These are phyloP conservation scores for Eupsilia transversa DNA, from an alignment of 2,888 invertebrate genomes.

Conservation along the genomic window DNA sequence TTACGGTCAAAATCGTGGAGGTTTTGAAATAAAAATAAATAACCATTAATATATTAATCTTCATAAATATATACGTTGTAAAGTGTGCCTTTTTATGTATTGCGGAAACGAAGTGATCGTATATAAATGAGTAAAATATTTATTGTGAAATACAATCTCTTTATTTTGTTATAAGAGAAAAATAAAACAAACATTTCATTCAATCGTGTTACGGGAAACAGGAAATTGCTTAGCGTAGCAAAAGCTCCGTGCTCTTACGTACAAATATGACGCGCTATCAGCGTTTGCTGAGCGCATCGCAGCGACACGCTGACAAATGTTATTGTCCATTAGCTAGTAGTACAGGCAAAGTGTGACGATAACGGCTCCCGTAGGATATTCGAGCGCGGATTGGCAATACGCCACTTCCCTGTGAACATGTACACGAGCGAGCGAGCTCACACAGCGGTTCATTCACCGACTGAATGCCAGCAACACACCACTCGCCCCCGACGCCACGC, in stretches of 20 bases:
- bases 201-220: slow-evolving; percentile 16
- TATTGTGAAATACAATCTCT: not conserved
- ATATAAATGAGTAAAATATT: slow-evolving; percentile 26
- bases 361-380: slow-evolving; percentile 75
- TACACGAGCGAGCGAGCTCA: slow-evolving; percentile 57
- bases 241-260: slow-evolving; percentile 25
- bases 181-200: slow-evolving; percentile 12
- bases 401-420: slow-evolving; percentile 77
- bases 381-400: slow-evolving; percentile 78
- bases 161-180: slow-evolving; percentile 8
- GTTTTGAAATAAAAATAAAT: slow-evolving; percentile 52
- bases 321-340: slow-evolving; percentile 74
- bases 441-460: slow-evolving; percentile 75
- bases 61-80: slow-evolving; percentile 42
- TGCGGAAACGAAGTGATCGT: slow-evolving; percentile 13
- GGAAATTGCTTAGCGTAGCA: slow-evolving; percentile 19
- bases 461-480: slow-evolving; percentile 62
- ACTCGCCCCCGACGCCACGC: slow-evolving; percentile 58
- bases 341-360: slow-evolving; percentile 73
- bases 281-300: slow-evolving; percentile 38
- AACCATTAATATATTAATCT: slow-evolving; percentile 36
- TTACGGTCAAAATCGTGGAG: slow-evolving; percentile 45
- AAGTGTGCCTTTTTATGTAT: slow-evolving; percentile 31
- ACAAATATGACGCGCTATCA: slow-evolving; percentile 56
- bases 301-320: slow-evolving; percentile 67